phyloP scores from a whole-genome alignment of 2,113 vertebrate species.

The Platysternon megacephalum region DNA sequence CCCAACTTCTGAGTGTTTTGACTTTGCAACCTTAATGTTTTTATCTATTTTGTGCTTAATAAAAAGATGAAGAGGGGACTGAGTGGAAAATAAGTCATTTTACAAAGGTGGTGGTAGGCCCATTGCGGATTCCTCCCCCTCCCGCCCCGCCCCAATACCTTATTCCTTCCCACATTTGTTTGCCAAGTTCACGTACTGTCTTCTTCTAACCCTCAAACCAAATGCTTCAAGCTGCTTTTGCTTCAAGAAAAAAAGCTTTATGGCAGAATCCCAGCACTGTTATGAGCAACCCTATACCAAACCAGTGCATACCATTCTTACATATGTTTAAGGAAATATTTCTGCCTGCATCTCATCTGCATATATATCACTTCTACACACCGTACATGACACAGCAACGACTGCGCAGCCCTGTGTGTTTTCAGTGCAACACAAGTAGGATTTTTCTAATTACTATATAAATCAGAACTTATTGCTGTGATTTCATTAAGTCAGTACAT shows the following conservation, averaged over 20 bases:
- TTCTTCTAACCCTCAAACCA: neutral
- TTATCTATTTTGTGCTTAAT: neutral
- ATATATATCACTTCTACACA: neutral
- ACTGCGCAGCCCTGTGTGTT: neutral
- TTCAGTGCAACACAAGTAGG: neutral
- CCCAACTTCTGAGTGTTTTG: too few relatives aligned
- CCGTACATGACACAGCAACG: neutral
- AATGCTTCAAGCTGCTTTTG: neutral
- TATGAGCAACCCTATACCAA: neutral
- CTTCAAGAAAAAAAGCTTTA: neutral
- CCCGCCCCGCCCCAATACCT: neutral
- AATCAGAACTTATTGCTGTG: neutral
- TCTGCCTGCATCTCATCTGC: neutral
- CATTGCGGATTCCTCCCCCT: neutral
- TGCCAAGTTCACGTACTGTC: slow-evolving; percentile 23
- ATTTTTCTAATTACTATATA: neutral
- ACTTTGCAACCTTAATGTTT: too few relatives aligned
- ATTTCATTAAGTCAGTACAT: neutral
- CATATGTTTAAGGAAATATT: neutral
- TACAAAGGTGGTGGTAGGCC: neutral
- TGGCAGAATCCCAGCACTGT: neutral
- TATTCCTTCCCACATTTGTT: neutral
- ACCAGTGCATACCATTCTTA: neutral
- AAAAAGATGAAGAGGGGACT: neutral
- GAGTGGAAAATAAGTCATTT: neutral